Base-by-base conservation (phyloP, 2,797 vertebrate genomes). In the Harpagifer antarcticus region DNA sequence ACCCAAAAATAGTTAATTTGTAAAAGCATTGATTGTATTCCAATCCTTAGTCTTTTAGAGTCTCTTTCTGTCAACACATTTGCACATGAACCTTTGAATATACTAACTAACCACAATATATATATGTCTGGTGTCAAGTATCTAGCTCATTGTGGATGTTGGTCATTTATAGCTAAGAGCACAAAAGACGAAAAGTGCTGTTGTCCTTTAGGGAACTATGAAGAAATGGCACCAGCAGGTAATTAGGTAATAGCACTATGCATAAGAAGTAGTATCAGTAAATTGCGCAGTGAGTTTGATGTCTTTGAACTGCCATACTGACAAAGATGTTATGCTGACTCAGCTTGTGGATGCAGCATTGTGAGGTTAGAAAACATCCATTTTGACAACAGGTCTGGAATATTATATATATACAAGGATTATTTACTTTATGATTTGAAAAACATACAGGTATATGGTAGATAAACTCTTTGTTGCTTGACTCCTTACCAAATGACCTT, bases 171-270 rank as follows among this genome's bases (percentile, higher is more conserved):
- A 64, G 76, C 61, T 11, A 45, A 55, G n/a, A n/a, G 70, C 67
- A 65, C 10, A 63, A 37, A 55, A 71, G 33, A 17, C 6, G 6
- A 72, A 66, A 50, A 53, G 52, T 72, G 62, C 19, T 31, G 5
- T 52, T 23, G 47, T 44, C 42, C 57, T 40, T 17, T 3, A 15
- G 61, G 58, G 52, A 52, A 67, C 42, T 6, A 43, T 56, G 56
- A 74, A 67, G 48, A 64, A 50, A 61, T 57, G 23, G 20, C 76
- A 71, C 62, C 72, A 69, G 74, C 81, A 57, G 76, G 79, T 83
- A 73, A 77, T 63, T 82, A 71, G 66, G 74, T 33, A 55, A 59
- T 59, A 40, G 60, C 58, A 52, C 66, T 70, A 49, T 56, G 74
- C 37, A 85, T 74, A 76, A 78, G 54, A 65, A 70, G 50, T 43